Conservation (phyloP, 2,113 vertebrate species). For the Albula glossodonta region DNA sequence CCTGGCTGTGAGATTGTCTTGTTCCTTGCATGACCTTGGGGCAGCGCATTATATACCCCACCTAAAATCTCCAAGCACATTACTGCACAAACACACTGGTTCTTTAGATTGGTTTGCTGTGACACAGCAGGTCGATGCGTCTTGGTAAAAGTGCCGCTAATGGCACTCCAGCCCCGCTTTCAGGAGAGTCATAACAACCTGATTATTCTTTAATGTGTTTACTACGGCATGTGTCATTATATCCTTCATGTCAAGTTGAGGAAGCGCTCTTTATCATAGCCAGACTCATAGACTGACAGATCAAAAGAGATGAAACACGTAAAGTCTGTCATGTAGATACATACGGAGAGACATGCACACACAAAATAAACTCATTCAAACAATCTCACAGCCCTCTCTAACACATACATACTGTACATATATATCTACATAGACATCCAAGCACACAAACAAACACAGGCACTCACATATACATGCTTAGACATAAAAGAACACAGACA, state of each 20-base stretch:
- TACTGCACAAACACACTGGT: neutral
- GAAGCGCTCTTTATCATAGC: neutral
- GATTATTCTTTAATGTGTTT: slow-evolving; percentile 36
- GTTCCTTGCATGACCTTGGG: neutral
- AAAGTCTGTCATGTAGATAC: too few relatives aligned
- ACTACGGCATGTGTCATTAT: slow-evolving; percentile 9
- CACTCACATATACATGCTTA: neutral
- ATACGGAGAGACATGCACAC: neutral
- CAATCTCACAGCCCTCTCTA: too few relatives aligned
- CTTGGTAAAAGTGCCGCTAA: neutral
- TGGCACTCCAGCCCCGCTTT: neutral
- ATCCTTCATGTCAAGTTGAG: neutral
- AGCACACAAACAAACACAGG: too few relatives aligned
- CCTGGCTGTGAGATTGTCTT: neutral
- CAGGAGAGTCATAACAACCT: slow-evolving; percentile 18
- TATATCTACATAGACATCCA: too few relatives aligned
- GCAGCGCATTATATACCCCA: neutral
- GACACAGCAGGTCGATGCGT: neutral
- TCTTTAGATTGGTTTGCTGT: neutral
- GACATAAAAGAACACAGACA: too few relatives aligned
- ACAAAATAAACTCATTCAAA: too few relatives aligned
- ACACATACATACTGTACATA: too few relatives aligned
- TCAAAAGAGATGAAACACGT: neutral
- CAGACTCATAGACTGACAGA: neutral
- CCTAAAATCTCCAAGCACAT: neutral